phyloP scores from a whole-genome alignment of 2,888 invertebrate species.

The Trissonchulus latispiculum region DNA sequence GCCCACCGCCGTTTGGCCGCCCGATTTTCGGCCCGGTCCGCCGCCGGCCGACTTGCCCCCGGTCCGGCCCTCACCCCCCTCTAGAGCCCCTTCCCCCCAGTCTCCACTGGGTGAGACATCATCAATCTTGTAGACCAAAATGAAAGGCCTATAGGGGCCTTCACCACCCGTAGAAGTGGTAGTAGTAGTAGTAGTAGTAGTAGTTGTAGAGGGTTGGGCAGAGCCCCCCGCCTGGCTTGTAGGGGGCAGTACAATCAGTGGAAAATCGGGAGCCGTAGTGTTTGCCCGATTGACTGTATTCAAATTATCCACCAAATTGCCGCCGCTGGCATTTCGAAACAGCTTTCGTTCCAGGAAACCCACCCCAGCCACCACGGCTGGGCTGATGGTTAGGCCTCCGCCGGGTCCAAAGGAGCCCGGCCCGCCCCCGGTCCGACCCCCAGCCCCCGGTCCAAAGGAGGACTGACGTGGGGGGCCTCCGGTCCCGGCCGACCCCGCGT shows the following conservation, averaged over 20 bases:
- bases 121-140: slow-evolving; percentile 23
- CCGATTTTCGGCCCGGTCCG: not conserved
- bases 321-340: not conserved
- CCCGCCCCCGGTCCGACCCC: not conserved
- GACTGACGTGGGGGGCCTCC: not conserved
- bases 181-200: not conserved
- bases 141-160: slow-evolving; percentile 17
- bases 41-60: not conserved
- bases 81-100: not conserved
- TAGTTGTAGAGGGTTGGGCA: not conserved
- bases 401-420: not conserved
- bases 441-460: not conserved
- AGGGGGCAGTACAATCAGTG: not conserved
- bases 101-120: slow-evolving; percentile 1
- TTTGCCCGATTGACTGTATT: slow-evolving; percentile 12
- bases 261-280: not conserved
- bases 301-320: slow-evolving; percentile 5
- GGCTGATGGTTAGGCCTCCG: not conserved
- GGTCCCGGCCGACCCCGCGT: not conserved
- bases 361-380: slow-evolving; percentile 4
- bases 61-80: not conserved
- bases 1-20: not conserved
- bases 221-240: not conserved
- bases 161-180: not conserved
- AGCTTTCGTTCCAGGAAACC: slow-evolving; percentile 5